Conservation (phyloP, 2,113 vertebrate species). For the Gnathonemus longibarbis region DNA sequence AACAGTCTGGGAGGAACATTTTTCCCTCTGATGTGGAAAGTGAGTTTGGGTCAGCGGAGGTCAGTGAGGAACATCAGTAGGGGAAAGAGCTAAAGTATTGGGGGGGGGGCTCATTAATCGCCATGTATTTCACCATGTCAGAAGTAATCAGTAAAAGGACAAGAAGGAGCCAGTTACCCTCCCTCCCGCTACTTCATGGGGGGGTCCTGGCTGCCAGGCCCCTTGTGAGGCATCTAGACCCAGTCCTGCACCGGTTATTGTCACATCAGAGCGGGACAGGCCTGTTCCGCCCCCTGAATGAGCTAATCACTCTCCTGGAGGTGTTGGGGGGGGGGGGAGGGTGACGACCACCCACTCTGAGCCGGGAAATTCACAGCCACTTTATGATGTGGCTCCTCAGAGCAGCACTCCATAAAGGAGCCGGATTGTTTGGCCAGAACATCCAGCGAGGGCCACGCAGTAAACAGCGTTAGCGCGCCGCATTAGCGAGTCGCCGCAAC, state of each 20-base stretch:
- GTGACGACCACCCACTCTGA: slow-evolving; percentile 64
- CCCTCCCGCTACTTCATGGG: slow-evolving; percentile 34
- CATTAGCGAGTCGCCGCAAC: not conserved
- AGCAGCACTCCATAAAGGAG: slow-evolving; percentile 35
- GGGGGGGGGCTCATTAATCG: slow-evolving; percentile 45
- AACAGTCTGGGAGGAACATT: not conserved
- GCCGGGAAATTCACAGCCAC: slow-evolving; percentile 63
- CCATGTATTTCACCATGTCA: slow-evolving; percentile 59
- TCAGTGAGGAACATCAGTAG: not conserved
- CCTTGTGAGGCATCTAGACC: slow-evolving; percentile 29
- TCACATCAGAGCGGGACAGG: slow-evolving; percentile 46
- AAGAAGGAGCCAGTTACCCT: slow-evolving; percentile 56
- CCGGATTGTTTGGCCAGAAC: slow-evolving; percentile 56
- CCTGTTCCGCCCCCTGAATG: slow-evolving; percentile 45
- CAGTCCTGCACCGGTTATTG: slow-evolving; percentile 44
- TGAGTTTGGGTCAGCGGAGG: not conserved
- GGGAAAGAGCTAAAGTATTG: not conserved
- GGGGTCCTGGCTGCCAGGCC: slow-evolving; percentile 25
- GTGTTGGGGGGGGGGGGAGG: slow-evolving; percentile 27
- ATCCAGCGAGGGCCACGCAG: not conserved
- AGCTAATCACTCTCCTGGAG: slow-evolving; percentile 51
- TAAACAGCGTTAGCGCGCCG: not conserved
- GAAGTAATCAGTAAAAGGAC: slow-evolving; percentile 55
- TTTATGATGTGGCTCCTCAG: slow-evolving; percentile 61
- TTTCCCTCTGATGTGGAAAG: not conserved